A percentile compares a stretch with the other conserved stretches of the same genome.
These are phyloP conservation scores for Oligia latruncula DNA, from an alignment of 2,888 invertebrate genomes.

Conservation along the genomic window DNA sequence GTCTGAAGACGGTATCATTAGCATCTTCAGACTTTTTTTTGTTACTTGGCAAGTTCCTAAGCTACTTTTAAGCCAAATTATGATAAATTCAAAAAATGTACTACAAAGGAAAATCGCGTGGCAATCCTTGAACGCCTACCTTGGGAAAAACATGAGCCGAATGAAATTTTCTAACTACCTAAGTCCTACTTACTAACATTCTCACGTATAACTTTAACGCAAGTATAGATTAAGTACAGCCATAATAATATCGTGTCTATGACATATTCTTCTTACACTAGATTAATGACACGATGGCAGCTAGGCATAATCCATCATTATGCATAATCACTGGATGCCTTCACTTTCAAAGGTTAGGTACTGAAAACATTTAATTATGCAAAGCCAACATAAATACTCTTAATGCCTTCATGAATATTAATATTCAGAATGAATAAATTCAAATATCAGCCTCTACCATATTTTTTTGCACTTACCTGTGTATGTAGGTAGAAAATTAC, in stretches of 20 bases:
- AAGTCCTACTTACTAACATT: background rate
- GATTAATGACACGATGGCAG: constrained; percentile 50
- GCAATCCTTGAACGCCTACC: constrained; percentile 48
- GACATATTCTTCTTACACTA: constrained; percentile 43
- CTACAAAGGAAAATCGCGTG: constrained; percentile 40
- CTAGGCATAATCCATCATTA: constrained; percentile 62
- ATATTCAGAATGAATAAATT: constrained; percentile 29
- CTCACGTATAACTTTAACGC: constrained; percentile 15
- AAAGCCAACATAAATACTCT: constrained; percentile 64
- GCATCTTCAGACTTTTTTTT: background rate
- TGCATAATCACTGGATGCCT: constrained; percentile 65
- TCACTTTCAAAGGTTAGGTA: constrained; percentile 69
- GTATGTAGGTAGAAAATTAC: constrained; percentile 54
- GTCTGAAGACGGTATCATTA: too few relatives aligned
- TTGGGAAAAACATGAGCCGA: constrained; percentile 41
- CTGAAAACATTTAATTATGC: constrained; percentile 72
- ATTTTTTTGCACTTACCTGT: constrained; percentile 51
- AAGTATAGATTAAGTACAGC: background rate
- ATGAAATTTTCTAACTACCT: constrained; percentile 26
- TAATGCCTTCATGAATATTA: constrained; percentile 70
- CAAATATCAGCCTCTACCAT: constrained; percentile 48
- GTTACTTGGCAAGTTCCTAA: background rate
- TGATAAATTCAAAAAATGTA: constrained; percentile 33
- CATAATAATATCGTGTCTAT: constrained; percentile 25
- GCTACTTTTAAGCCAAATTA: constrained; percentile 16